These are phyloP conservation scores for Lamproptera curius DNA, from an alignment of 2,888 invertebrate species.

Conservation along the genomic window DNA sequence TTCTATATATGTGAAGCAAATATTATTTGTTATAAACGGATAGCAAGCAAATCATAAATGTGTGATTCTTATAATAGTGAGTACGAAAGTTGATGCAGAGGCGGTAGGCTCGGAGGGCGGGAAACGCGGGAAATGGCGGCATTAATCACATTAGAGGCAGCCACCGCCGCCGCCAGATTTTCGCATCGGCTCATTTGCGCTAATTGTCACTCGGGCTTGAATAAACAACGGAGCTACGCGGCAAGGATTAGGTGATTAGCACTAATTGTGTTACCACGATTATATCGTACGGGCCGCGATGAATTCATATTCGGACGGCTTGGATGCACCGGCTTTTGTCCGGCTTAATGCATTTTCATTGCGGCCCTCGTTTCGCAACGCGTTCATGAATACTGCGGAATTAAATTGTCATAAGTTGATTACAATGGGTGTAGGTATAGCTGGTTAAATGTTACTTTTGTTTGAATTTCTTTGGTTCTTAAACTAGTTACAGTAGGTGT, in stretches of 20 bases:
- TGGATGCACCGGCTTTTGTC: conserved; percentile 54
- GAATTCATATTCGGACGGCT: conserved; percentile 67
- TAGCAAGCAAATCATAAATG: background rate
- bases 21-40: too few relatives aligned
- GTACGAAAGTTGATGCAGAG: background rate
- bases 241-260: conserved; percentile 78
- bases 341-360: conserved; percentile 17
- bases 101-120: conserved; percentile 34
- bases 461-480: too few relatives aligned
- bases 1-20: too few relatives aligned
- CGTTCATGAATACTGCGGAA: conserved; percentile 2
- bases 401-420: too few relatives aligned
- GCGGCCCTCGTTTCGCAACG: conserved; percentile 11
- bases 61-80: too few relatives aligned
- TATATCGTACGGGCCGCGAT: conserved; percentile 60
- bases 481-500: too few relatives aligned
- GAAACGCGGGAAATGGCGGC: too few relatives aligned
- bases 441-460: too few relatives aligned
- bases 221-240: conserved; percentile 73
- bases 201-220: conserved; percentile 78
- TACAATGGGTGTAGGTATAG: too few relatives aligned
- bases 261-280: conserved; percentile 74
- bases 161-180: conserved; percentile 63
- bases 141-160: conserved; percentile 68
- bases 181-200: conserved; percentile 77